Percentiles rank a stretch among this genome's conserved stretches.
These are phyloP conservation scores for Micrastur ruficollis DNA, from an alignment of 2,797 vertebrate species.

Conservation along the genomic window DNA sequence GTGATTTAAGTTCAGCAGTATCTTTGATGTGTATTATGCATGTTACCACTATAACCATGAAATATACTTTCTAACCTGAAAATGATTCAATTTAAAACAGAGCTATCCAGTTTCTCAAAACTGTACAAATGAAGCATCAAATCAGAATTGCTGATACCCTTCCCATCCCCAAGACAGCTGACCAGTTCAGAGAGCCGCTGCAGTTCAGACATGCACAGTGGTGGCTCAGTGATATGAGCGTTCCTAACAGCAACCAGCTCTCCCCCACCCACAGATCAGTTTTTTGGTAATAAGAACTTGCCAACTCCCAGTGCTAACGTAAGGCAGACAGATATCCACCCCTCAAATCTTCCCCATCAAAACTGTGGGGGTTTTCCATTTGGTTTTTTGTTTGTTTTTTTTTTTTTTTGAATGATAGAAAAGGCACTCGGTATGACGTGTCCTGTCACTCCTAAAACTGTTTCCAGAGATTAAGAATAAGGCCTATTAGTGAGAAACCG, in stretches of 20 bases:
- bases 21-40: background rate
- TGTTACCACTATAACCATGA: background rate
- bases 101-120: background rate
- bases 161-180: background rate
- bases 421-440: background rate
- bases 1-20: background rate
- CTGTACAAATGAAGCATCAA: background rate
- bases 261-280: no score
- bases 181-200: background rate
- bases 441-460: background rate
- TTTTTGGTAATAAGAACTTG: background rate
- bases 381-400: no score
- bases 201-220: fast-evolving
- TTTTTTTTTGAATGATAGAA: background rate
- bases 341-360: background rate
- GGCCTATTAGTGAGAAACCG: background rate
- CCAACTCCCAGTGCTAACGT: background rate
- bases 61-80: background rate
- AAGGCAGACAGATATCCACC: background rate
- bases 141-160: background rate
- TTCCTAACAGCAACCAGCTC: background rate
- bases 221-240: fast-evolving
- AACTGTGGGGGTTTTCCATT: fast-evolving
- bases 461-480: background rate
- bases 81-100: background rate